phyloP scores from a whole-genome alignment of 1,140 invertebrate species.

The Pseudomyrmex sp. region DNA sequence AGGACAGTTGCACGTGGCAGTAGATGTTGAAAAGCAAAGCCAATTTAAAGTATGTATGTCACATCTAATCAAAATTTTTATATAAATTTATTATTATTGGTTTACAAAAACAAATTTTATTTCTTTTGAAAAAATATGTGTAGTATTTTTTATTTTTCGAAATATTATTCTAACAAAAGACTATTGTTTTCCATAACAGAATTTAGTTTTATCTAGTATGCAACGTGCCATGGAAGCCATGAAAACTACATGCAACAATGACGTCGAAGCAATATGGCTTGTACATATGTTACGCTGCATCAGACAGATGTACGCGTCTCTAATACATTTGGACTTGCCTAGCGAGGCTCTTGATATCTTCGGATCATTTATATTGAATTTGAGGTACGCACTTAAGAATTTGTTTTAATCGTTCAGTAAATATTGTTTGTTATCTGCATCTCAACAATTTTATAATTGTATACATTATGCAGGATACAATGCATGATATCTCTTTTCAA shows the following conservation, averaged over 20 bases:
- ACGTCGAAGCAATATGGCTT: conserved; percentile 90
- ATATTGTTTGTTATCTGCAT: background rate
- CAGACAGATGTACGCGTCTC: conserved; percentile 88
- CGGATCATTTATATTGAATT: conserved; percentile 93
- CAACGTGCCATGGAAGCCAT: conserved; percentile 81
- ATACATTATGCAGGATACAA: conserved; percentile 87
- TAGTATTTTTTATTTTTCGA: background rate
- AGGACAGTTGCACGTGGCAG: conserved; percentile 91
- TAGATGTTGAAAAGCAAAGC: conserved; percentile 89
- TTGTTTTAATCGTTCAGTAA: background rate
- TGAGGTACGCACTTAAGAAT: conserved; percentile 84
- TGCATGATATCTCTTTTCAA: conserved; percentile 94
- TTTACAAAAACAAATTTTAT: too few relatives aligned
- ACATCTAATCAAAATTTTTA: conserved; percentile 13
- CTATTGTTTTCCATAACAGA: conserved; percentile 69
- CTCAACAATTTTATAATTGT: background rate
- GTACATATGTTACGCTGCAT: conserved; percentile 92
- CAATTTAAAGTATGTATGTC: conserved; percentile 88
- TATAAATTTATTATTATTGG: background rate
- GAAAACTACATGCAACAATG: conserved; percentile 83
- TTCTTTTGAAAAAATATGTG: too few relatives aligned
- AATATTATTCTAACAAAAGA: background rate
- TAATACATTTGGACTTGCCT: conserved; percentile 92
- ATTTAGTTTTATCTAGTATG: conserved; percentile 81
- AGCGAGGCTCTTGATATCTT: conserved; percentile 93